Evolutionary conservation across 2,797 vertebrate genomes (phyloP).

Genomic region (Cygnus olor): DNA sequence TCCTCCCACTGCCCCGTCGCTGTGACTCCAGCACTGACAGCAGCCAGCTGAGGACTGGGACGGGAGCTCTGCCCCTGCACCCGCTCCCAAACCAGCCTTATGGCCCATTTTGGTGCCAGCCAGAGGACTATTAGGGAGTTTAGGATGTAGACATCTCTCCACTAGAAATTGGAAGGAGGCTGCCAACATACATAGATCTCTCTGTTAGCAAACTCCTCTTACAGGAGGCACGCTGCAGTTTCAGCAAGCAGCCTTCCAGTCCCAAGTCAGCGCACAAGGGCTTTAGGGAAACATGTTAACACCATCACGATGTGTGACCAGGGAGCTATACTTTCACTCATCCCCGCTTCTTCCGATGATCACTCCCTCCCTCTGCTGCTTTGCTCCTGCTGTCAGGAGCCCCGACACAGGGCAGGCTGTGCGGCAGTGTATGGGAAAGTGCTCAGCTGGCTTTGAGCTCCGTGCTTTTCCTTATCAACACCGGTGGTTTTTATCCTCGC

Average conservation of each 20-base stretch:
- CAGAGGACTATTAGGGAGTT: not conserved
- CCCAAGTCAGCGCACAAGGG: not conserved
- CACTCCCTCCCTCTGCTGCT: not conserved
- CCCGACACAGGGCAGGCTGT: not conserved
- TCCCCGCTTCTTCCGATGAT: conserved; percentile 29
- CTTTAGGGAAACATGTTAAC: conserved; percentile 6
- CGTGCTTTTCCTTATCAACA: conserved; percentile 15
- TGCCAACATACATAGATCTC: not conserved
- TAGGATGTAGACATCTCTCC: not conserved
- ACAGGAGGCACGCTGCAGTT: not conserved
- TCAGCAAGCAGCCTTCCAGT: not conserved
- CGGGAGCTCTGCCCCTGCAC: not conserved
- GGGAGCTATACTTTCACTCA: conserved; percentile 1
- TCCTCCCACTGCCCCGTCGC: rapidly evolving
- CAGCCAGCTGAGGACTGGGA: not conserved
- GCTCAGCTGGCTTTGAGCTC: not conserved
- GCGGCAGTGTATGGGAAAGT: not conserved
- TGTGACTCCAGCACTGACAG: rapidly evolving
- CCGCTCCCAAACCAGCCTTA: not conserved
- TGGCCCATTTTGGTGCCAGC: not conserved
- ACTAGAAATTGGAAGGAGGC: not conserved
- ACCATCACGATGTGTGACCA: not conserved
- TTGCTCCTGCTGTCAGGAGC: not conserved
- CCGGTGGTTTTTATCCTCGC: not conserved
- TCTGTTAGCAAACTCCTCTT: not conserved